These are phyloP conservation scores for Babylonia areolata DNA, from an alignment of 1,140 invertebrate genomes.

Conservation along the genomic window DNA sequence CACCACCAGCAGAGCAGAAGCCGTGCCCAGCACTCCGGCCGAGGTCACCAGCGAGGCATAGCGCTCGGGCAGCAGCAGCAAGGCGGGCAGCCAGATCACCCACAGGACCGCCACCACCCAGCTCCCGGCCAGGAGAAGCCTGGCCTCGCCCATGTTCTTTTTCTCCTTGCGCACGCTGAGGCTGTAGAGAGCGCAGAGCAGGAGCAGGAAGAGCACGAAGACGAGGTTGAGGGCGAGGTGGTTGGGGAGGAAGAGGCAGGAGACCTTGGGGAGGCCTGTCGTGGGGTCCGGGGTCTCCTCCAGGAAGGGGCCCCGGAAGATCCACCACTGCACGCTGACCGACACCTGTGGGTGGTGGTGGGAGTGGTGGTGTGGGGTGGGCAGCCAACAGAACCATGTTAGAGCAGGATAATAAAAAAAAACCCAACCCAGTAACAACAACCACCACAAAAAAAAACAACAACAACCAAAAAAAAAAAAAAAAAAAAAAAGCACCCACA, in stretches of 20 bases:
- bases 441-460: no score
- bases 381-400: no score
- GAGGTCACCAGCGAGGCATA: constrained; percentile 79
- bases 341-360: no score
- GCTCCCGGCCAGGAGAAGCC: constrained; percentile 78
- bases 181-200: constrained; percentile 77
- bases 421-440: no score
- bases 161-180: constrained; percentile 78
- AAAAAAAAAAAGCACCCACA: not conserved
- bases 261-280: constrained; percentile 37
- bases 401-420: no score
- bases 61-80: constrained; percentile 74
- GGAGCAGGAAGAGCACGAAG: constrained; percentile 80
- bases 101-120: constrained; percentile 77
- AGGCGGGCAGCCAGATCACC: constrained; percentile 79
- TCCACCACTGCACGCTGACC: constrained; percentile 61
- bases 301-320: constrained; percentile 48
- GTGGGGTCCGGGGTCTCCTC: not conserved
- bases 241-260: constrained; percentile 61
- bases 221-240: constrained; percentile 70
- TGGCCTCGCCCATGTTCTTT: constrained; percentile 81
- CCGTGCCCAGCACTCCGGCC: constrained; percentile 79
- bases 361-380: no score
- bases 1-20: constrained; percentile 78
- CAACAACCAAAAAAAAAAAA: not conserved